Conservation (phyloP, 2,797 vertebrate species). For the Myotis findleyi region DNA sequence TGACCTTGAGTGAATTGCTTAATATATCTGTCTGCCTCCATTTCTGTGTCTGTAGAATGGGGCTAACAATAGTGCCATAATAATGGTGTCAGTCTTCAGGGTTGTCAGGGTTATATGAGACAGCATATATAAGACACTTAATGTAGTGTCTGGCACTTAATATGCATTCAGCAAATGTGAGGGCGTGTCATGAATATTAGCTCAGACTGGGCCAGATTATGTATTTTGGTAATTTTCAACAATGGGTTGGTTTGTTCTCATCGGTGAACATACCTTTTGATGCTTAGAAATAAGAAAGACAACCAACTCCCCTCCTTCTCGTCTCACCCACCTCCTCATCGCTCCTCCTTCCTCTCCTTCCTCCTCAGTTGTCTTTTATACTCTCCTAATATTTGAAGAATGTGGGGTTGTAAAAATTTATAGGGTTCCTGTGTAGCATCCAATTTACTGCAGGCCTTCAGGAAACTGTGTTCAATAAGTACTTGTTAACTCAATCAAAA, state of each 20-base stretch:
- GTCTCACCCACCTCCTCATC: not conserved
- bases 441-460: slow-evolving; percentile 21
- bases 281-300: not conserved
- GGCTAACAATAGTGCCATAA: not conserved
- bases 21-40: not conserved
- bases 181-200: not conserved
- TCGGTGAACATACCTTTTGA: not conserved
- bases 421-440: not conserved
- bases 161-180: not conserved
- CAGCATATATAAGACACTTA: not conserved
- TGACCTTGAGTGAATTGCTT: not conserved
- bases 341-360: not conserved
- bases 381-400: slow-evolving; percentile 53
- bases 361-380: not conserved
- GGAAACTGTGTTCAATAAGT: slow-evolving; percentile 36
- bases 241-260: not conserved
- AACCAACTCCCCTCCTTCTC: not conserved
- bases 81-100: not conserved
- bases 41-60: not conserved
- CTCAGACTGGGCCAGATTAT: not conserved
- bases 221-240: not conserved
- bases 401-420: not conserved
- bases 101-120: not conserved
- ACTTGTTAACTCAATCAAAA: slow-evolving; percentile 48
- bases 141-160: not conserved